Conservation (phyloP, 1,140 invertebrate genomes). For the Drosophila leontia region DNA sequence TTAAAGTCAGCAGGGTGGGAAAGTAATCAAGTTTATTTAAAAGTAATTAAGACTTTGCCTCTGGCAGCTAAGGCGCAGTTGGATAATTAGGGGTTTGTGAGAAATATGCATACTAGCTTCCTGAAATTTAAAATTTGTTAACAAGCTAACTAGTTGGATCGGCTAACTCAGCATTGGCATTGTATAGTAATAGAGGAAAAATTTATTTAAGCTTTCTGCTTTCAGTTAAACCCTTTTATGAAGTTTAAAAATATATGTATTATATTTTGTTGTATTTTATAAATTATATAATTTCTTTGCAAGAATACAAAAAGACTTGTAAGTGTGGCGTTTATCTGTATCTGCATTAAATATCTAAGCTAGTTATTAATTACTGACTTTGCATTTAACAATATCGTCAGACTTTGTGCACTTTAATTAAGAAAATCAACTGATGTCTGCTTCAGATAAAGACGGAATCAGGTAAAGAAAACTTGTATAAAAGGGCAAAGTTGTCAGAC, state of each 20-base stretch:
- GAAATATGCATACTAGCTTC: not conserved
- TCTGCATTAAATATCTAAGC: too few relatives aligned
- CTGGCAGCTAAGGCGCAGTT: not conserved
- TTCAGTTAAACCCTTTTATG: not conserved
- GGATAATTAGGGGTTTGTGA: not conserved
- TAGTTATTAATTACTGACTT: not conserved
- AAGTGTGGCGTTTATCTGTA: too few relatives aligned
- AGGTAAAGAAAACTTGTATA: conserved; percentile 6
- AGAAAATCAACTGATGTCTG: not conserved
- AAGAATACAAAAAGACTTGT: too few relatives aligned
- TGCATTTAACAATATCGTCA: not conserved
- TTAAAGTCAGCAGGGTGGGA: conserved; percentile 53
- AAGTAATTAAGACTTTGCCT: not conserved
- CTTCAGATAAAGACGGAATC: not conserved
- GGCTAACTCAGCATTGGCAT: not conserved
- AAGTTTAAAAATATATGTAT: not conserved
- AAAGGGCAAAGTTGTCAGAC: not conserved
- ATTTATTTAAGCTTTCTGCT: not conserved
- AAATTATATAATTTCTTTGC: too few relatives aligned
- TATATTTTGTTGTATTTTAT: not conserved
- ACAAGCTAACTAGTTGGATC: not conserved
- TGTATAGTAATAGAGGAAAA: not conserved
- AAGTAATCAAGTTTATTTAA: not conserved
- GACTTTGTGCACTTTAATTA: not conserved
- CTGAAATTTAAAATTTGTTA: not conserved